Evolutionary conservation across 2,888 invertebrate species (phyloP).

Genomic region (Xanthorhoe designata): DNA sequence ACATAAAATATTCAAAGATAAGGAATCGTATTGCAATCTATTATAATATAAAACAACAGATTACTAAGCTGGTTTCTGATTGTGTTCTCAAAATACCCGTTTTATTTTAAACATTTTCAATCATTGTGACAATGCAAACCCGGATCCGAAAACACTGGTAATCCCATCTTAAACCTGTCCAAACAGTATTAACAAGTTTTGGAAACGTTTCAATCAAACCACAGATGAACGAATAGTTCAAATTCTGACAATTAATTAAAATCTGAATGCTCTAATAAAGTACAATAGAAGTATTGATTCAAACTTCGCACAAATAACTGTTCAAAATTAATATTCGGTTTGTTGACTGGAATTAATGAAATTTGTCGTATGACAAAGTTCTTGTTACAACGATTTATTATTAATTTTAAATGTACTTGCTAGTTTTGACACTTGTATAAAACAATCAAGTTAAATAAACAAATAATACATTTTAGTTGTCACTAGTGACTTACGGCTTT

Average conservation of each 20-base stretch:
- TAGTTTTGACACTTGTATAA: not conserved
- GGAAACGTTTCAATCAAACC: slow-evolving; percentile 64
- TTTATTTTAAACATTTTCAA: slow-evolving; percentile 31
- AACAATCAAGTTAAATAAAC: not conserved
- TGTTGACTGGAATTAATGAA: slow-evolving; percentile 46
- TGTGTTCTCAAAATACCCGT: slow-evolving; percentile 11
- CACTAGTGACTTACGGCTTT: no score
- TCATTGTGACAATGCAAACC: slow-evolving; percentile 32
- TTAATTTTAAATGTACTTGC: slow-evolving; percentile 21
- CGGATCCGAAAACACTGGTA: slow-evolving; percentile 27
- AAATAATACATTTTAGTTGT: no score
- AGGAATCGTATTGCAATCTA: not conserved
- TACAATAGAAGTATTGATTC: slow-evolving; percentile 67
- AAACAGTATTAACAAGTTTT: slow-evolving; percentile 75
- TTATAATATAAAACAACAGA: not conserved
- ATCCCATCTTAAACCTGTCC: slow-evolving; percentile 57
- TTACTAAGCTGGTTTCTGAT: slow-evolving; percentile 1
- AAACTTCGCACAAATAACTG: slow-evolving; percentile 47
- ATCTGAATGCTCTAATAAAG: slow-evolving; percentile 64
- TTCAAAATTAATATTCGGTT: slow-evolving; percentile 41
- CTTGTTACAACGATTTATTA: slow-evolving; percentile 54
- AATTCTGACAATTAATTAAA: slow-evolving; percentile 77
- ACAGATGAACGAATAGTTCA: slow-evolving; percentile 40
- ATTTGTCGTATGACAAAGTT: slow-evolving; percentile 54
- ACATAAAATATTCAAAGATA: no score